phyloP scores from a whole-genome alignment of 2,113 vertebrate species.

The Gnathonemus echidnorhynchus region DNA sequence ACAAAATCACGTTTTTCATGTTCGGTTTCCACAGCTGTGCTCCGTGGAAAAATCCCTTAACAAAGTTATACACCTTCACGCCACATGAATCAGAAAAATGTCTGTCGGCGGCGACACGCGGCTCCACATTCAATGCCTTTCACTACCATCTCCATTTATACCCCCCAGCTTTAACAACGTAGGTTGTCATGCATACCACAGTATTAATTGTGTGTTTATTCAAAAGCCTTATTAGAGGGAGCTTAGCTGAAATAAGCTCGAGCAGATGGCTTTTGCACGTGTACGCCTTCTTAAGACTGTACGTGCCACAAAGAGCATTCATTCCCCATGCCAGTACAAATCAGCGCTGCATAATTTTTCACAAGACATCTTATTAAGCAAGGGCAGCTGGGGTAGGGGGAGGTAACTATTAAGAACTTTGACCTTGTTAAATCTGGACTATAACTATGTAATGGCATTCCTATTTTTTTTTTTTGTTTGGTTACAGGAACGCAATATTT shows the following conservation, averaged over 20 bases:
- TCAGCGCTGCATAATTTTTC: background rate
- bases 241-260: background rate
- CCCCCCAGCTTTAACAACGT: background rate
- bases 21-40: background rate
- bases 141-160: background rate
- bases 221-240: background rate
- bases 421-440: background rate
- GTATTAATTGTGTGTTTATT: background rate
- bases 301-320: background rate
- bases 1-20: background rate
- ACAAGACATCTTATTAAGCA: background rate
- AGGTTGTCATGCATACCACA: background rate
- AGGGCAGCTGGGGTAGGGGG: background rate
- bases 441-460: background rate
- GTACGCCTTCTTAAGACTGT: background rate
- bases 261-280: background rate
- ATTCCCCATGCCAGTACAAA: background rate
- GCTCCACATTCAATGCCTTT: no score
- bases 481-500: background rate
- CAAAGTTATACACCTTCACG: background rate
- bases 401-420: background rate
- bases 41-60: background rate
- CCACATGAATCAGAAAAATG: background rate
- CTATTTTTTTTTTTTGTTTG: background rate
- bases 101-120: background rate